Percentiles rank a stretch among this genome's conserved stretches.
Evolutionary conservation across 2,797 vertebrate genomes (phyloP).

Genomic region (Gallinago stenura): DNA sequence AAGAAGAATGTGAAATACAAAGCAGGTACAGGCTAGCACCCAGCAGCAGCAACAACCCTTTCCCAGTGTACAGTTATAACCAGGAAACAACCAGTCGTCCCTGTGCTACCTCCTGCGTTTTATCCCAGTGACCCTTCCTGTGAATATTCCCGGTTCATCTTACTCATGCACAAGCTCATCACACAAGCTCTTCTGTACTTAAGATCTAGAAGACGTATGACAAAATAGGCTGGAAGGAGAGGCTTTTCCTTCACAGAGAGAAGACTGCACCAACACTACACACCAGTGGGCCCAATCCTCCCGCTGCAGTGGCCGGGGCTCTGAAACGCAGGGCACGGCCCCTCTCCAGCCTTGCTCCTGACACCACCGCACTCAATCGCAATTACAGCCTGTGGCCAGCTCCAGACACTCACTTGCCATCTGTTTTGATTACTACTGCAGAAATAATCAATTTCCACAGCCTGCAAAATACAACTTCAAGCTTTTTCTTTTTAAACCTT

Average conservation of each 20-base stretch:
- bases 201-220: not conserved
- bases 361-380: accelerated
- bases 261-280: not conserved
- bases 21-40: not conserved
- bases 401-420: not conserved
- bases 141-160: not conserved
- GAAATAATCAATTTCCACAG: not conserved
- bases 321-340: not conserved
- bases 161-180: not conserved
- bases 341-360: not conserved
- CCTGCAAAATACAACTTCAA: not conserved
- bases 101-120: not conserved
- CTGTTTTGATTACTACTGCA: not conserved
- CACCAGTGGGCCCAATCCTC: accelerated
- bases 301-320: accelerated
- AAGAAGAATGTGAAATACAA: not conserved
- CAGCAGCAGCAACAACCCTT: not conserved
- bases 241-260: not conserved
- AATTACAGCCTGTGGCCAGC: not conserved
- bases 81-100: not conserved
- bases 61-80: not conserved
- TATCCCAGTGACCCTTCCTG: not conserved
- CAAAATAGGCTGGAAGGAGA: not conserved
- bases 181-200: not conserved
- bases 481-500: not conserved